These are phyloP conservation scores for Fistularia commersonii DNA, from an alignment of 2,797 vertebrate species.

Conservation along the genomic window DNA sequence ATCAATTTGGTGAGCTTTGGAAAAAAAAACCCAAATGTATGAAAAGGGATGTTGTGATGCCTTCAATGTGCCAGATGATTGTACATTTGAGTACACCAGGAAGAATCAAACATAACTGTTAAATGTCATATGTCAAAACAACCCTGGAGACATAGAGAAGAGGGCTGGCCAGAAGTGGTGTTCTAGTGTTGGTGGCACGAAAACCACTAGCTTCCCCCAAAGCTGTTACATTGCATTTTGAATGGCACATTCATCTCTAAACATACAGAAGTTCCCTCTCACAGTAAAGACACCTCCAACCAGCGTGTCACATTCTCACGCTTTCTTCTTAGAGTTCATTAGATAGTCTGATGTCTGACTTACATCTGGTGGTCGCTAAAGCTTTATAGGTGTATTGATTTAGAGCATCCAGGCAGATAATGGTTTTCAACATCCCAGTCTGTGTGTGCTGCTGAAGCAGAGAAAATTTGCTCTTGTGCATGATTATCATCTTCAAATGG, in stretches of 20 bases:
- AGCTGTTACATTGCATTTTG: neutral
- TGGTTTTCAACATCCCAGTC: slow-evolving; percentile 4
- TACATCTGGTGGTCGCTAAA: neutral
- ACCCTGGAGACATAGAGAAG: slow-evolving; percentile 22
- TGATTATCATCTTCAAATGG: slow-evolving; percentile 14
- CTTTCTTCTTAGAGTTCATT: slow-evolving; percentile 12
- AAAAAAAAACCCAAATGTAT: slow-evolving; percentile 18
- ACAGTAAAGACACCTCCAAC: neutral
- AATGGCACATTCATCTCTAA: too few species aligned
- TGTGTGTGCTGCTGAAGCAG: slow-evolving; percentile 14
- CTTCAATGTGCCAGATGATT: neutral
- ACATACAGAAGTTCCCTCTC: neutral
- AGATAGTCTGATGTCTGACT: slow-evolving; percentile 3
- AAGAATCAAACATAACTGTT: slow-evolving; percentile 30
- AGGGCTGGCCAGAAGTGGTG: neutral
- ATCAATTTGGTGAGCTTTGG: slow-evolving; percentile 28
- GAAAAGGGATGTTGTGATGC: slow-evolving; percentile 3
- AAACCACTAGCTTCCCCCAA: slow-evolving; percentile 9
- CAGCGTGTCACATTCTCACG: slow-evolving; percentile 2
- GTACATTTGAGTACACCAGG: slow-evolving; percentile 13
- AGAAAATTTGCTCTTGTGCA: slow-evolving; percentile 12
- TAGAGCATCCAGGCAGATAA: slow-evolving; percentile 15
- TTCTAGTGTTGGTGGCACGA: slow-evolving; percentile 21
- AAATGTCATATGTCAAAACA: slow-evolving; percentile 49
- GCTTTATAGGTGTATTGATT: slow-evolving; percentile 19